These are phyloP conservation scores for Erebia palarica DNA, from an alignment of 2,888 invertebrate species.

Conservation along the genomic window DNA sequence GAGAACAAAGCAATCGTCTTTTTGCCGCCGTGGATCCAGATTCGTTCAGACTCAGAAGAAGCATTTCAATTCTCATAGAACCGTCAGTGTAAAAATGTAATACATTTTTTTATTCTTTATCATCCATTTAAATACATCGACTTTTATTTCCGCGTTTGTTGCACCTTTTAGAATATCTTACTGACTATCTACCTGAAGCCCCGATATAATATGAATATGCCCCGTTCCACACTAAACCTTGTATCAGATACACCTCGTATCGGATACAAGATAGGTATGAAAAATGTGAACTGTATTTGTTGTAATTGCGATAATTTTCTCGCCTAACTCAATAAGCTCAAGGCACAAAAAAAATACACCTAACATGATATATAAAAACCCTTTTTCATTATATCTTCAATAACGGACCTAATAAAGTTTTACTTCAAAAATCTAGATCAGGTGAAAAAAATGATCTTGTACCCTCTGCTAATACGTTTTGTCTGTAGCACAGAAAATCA, in stretches of 20 bases:
- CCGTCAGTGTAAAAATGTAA: background rate
- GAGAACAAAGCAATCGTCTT: constrained; percentile 70
- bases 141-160: background rate
- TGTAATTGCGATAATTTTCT: background rate
- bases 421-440: background rate
- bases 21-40: constrained; percentile 56
- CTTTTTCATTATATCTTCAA: too few species aligned
- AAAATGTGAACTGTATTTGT: background rate
- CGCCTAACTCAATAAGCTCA: too few species aligned
- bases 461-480: constrained; percentile 10
- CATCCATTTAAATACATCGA: background rate
- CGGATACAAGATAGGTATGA: too few species aligned
- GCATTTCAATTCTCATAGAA: constrained; percentile 16
- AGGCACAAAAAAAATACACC: too few species aligned
- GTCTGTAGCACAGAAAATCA: constrained; percentile 55
- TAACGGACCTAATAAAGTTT: too few species aligned
- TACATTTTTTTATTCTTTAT: background rate
- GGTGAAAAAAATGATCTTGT: background rate
- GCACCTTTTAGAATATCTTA: too few species aligned
- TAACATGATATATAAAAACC: too few species aligned
- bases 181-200: too few species aligned
- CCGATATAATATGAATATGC: too few species aligned
- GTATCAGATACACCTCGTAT: too few species aligned
- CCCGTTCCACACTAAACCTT: too few species aligned
- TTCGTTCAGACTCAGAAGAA: constrained; percentile 43